Base-by-base conservation (phyloP, 1,140 invertebrate species). In the Nasonia giraulti region DNA sequence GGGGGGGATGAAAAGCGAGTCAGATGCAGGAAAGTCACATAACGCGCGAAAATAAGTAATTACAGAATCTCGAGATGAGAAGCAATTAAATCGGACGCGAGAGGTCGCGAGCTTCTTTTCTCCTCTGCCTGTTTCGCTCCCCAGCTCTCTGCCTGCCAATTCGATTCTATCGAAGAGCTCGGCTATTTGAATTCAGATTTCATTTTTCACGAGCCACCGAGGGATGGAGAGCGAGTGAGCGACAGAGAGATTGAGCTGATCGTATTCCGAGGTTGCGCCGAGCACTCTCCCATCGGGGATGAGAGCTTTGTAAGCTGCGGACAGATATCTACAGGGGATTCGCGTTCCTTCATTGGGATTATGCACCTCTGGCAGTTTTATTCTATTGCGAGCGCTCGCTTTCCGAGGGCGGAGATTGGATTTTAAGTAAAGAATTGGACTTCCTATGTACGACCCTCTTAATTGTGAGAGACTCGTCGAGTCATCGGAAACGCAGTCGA, bases 21-120 rank as follows among this genome's bases (percentile, higher is more conserved):
- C 17, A 55, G 31, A 74, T 10, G 27, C 71, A 20, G 33, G 33
- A 37, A 50, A 66, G 17, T 12, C 6, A 17, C 4, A 62, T 20
- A 20, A 55, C 50, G 50, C 50, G 17, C 23, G 47, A 84, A 47
- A 75, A 14, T 80, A 44, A 44, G 40, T 44, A 84, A 84, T 74
- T 84, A 68, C 14, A 40, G 50, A 79, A 33, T 31, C 55, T 62
- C 6, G 55, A 27, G 44, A 37, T 80, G 66, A 73, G 17, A 17
- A 71, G 23, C 68, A 74, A 79, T n/a, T n/a, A n/a, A n/a, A n/a
- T 84, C 27, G 40, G 33, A 31, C 20, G 5, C 2, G n/a, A n/a
- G 55, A 1, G 5, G 17, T 62, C 55, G 27, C 1, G 20, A 62
- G 55, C 55, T 20, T 62, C 55, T 20, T 71, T 75, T 66, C 23